Evolutionary conservation across 2,113 vertebrate species (phyloP).

Genomic region (Struthidea cinerea): DNA sequence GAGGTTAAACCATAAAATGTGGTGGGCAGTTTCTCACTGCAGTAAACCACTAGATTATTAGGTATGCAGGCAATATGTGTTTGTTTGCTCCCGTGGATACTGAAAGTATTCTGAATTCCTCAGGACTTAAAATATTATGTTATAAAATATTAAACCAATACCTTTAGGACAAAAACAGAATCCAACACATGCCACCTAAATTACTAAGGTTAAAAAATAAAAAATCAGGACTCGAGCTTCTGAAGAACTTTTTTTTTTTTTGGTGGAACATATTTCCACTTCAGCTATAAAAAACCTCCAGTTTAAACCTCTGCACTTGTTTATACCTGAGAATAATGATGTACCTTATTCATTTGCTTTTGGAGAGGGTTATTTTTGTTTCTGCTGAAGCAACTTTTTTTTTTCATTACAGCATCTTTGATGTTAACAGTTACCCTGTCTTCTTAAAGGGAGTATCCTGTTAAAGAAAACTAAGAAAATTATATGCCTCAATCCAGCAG

Average conservation of each 20-base stretch:
- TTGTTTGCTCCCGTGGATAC: neutral
- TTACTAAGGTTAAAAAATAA: slow-evolving; percentile 14
- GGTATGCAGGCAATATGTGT: slow-evolving; percentile 24
- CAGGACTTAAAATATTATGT: slow-evolving; percentile 46
- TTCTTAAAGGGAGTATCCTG: slow-evolving; percentile 69
- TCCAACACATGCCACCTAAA: neutral
- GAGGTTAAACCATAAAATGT: slow-evolving; percentile 15
- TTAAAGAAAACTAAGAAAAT: slow-evolving; percentile 71
- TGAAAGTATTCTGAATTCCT: slow-evolving; percentile 32
- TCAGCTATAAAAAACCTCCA: slow-evolving; percentile 49
- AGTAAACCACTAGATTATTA: slow-evolving; percentile 9
- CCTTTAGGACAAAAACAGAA: slow-evolving; percentile 42
- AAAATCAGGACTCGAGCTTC: neutral
- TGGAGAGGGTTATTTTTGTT: slow-evolving; percentile 59
- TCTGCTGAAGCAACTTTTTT: slow-evolving; percentile 13
- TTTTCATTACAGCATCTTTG: slow-evolving; percentile 24
- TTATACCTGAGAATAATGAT: slow-evolving; percentile 60
- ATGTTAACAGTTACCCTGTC: slow-evolving; percentile 62
- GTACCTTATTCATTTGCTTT: slow-evolving; percentile 38
- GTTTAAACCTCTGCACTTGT: slow-evolving; percentile 46
- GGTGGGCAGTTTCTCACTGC: neutral
- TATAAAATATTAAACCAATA: slow-evolving; percentile 50
- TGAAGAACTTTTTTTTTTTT: neutral
- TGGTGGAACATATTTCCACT: neutral
- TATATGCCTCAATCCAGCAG: slow-evolving; percentile 59